Evolutionary conservation across 2,113 vertebrate genomes (phyloP).

Genomic region (Gnathonemus echidnorhynchus): DNA sequence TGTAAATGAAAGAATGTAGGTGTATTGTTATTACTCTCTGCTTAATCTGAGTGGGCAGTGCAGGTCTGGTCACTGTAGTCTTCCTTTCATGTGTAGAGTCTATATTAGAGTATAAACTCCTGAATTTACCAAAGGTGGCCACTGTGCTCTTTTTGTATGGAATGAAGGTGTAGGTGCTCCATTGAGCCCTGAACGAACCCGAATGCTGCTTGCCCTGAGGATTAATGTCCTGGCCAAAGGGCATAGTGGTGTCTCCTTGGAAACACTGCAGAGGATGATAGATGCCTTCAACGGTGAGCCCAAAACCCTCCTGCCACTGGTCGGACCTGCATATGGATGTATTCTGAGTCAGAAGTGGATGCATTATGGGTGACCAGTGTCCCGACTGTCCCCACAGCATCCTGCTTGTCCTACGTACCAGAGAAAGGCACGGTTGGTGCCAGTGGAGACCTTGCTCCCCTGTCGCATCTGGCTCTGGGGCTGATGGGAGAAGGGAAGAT

Average conservation of each 20-base stretch:
- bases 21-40: neutral
- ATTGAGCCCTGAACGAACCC: constrained; percentile 81
- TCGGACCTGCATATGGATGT: neutral
- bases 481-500: constrained; percentile 97
- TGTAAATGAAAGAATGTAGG: neutral
- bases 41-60: neutral
- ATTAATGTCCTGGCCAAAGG: constrained; percentile 97
- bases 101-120: neutral
- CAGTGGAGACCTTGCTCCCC: constrained; percentile 91
- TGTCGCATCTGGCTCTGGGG: constrained; percentile 89
- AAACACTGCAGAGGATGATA: constrained; percentile 82
- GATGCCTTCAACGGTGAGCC: constrained; percentile 84
- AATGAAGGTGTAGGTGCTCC: constrained; percentile 86
- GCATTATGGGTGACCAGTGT: neutral
- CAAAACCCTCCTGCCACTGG: neutral
- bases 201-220: constrained; percentile 90
- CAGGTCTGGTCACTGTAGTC: neutral
- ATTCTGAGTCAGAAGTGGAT: neutral
- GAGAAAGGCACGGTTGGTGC: constrained; percentile 97
- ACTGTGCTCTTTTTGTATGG: constrained; percentile 14
- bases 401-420: constrained; percentile 90
- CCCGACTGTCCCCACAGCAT: constrained; percentile 57
- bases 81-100: neutral
- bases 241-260: constrained; percentile 87
- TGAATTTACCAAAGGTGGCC: neutral